Base-by-base conservation (phyloP, 2,888 invertebrate genomes). In the Buathra laborator region DNA sequence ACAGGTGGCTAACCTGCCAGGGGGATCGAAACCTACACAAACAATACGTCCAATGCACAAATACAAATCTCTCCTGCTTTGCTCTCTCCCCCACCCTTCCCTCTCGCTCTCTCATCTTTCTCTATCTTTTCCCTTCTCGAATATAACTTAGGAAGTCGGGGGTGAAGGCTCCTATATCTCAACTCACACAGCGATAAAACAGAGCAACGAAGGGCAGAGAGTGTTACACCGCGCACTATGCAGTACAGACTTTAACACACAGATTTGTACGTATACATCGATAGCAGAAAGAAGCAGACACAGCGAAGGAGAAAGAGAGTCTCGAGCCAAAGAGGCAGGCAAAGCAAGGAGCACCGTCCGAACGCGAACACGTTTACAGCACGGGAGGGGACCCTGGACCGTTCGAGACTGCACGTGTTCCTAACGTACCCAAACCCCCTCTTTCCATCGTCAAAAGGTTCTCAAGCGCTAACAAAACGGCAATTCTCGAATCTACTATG, bases 401-500 rank as follows among this genome's bases (percentile, higher is more conserved):
- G 92, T 92, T 93, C 84, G 91, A 92, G 92, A 91, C 93, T 93
- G 93, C 93, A 93, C 93, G 93, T 93, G 93, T 93, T 93, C 92
- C 91, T 93, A 93, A 93, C 93, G 93, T 93, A 93, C 91, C 92
- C 90, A 90, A 92, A 93, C 92, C 92, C 90, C 90, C 89, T 89
- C 75, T 83, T 83, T 89, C 89, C 89, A 87, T 90, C 89, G 87
- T 85, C 83, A 88, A 88, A 86, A 84, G 93, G 93, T 93, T 93
- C 93, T 93, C 93, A 93, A 89, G 76, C 84, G 82, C 29, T 9
- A 19, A 59, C 82, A 72, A 32, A 32, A n/a, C 51, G 67, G 72
- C 56, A 46, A 75, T 78, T 77, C 66, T 78, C 44, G 19, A 59
- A 12, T 74, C 76, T 79, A 37, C 37, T 12, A 59, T 19, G 29